A percentile compares a stretch with the other conserved stretches of the same genome.
phyloP scores from a whole-genome alignment of 2,797 vertebrate genomes.

The Dallia pectoralis region DNA sequence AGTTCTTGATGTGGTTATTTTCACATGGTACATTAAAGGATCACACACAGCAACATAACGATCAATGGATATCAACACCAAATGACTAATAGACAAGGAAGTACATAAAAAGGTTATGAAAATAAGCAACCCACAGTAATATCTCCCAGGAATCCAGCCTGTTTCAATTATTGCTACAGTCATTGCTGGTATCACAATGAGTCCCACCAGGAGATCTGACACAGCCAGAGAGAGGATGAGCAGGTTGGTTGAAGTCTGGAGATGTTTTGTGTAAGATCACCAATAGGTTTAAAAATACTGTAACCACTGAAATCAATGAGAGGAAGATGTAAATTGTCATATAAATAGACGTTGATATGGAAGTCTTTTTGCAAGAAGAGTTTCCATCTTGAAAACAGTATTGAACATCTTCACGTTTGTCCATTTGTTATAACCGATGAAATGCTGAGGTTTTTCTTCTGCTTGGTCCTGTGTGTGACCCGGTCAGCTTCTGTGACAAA shows the following conservation, averaged over 20 bases:
- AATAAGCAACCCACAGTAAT: not conserved
- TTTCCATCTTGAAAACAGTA: no score
- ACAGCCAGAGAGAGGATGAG: constrained; percentile 3
- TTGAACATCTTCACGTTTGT: no score
- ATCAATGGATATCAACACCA: not conserved
- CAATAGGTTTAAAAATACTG: not conserved
- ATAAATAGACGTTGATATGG: no score
- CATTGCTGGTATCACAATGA: not conserved
- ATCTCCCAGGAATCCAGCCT: not conserved
- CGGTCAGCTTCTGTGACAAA: constrained; percentile 3
- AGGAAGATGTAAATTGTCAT: no score
- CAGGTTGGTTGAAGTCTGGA: not conserved
- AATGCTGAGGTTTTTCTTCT: not conserved
- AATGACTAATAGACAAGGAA: not conserved
- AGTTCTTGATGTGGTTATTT: not conserved
- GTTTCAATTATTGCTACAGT: not conserved
- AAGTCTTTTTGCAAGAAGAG: no score
- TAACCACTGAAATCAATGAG: no score
- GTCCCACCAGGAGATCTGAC: not conserved
- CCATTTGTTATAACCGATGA: no score
- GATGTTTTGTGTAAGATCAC: not conserved
- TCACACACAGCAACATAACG: not conserved
- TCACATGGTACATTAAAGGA: not conserved
- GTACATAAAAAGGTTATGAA: not conserved
- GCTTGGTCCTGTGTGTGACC: not conserved